Conservation (phyloP, 2,113 vertebrate genomes). For the Forbesichthys papilliferus region DNA sequence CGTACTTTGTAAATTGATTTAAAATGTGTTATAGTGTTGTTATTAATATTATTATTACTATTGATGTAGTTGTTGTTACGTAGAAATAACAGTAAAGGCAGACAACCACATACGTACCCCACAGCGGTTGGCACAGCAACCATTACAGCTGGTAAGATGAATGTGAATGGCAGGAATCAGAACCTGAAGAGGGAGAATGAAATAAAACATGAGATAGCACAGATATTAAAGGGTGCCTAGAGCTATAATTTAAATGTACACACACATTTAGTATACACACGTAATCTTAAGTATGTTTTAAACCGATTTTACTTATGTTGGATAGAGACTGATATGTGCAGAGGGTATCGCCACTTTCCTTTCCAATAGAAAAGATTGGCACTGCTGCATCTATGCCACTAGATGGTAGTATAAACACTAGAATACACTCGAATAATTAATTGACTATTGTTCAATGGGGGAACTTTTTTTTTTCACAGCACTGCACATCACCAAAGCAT, state of each 20-base stretch:
- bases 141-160: slow-evolving; percentile 60
- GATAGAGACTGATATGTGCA: not conserved
- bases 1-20: too few species aligned
- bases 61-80: too few species aligned
- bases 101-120: slow-evolving; percentile 53
- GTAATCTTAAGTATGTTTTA: not conserved
- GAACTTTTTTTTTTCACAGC: too few species aligned
- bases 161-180: slow-evolving; percentile 73
- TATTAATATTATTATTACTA: too few species aligned
- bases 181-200: slow-evolving; percentile 38
- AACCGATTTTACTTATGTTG: not conserved
- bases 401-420: too few species aligned
- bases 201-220: not conserved
- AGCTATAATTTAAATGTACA: not conserved
- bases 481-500: too few species aligned
- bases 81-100: not conserved
- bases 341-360: too few species aligned
- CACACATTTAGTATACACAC: not conserved
- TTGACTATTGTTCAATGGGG: too few species aligned
- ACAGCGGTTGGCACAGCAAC: slow-evolving; percentile 71
- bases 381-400: too few species aligned
- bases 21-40: too few species aligned
- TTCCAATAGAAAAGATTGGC: too few species aligned
- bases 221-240: not conserved
- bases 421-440: too few species aligned